These are phyloP conservation scores for Biston betularia DNA, from an alignment of 2,888 invertebrate species.

Conservation along the genomic window DNA sequence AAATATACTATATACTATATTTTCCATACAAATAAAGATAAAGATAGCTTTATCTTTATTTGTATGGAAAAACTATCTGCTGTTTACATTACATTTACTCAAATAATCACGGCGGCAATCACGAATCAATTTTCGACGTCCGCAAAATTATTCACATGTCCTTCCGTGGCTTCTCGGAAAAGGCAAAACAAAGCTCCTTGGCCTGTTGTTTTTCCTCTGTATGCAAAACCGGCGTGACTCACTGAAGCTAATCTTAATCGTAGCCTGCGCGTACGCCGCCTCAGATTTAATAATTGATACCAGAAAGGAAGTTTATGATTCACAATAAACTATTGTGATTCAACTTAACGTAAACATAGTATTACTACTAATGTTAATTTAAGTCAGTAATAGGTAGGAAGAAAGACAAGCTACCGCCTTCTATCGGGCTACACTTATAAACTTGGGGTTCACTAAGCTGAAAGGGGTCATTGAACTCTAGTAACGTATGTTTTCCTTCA, in stretches of 20 bases:
- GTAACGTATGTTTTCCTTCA: no score
- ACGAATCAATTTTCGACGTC: constrained; percentile 37
- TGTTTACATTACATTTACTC: neutral
- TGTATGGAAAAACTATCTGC: no score
- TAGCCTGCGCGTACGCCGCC: constrained; percentile 52
- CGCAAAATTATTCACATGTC: constrained; percentile 45
- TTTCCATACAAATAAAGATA: no score
- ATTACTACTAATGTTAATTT: constrained; percentile 1
- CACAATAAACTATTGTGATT: constrained; percentile 22
- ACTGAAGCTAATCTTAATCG: constrained; percentile 60
- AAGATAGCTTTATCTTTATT: no score
- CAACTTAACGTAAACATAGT: constrained; percentile 16
- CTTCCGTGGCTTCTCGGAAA: constrained; percentile 56
- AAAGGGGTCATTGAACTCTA: no score
- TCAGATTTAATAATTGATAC: constrained; percentile 22
- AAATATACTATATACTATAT: no score
- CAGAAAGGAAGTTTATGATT: constrained; percentile 39
- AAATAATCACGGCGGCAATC: neutral
- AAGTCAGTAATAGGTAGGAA: neutral
- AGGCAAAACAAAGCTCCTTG: constrained; percentile 45
- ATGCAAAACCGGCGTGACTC: constrained; percentile 70
- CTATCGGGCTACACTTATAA: no score
- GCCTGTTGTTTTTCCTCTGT: constrained; percentile 60
- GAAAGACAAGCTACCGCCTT: neutral
- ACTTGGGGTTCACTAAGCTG: no score